phyloP scores from a whole-genome alignment of 2,113 vertebrate genomes.

The Ondatra zibethicus region DNA sequence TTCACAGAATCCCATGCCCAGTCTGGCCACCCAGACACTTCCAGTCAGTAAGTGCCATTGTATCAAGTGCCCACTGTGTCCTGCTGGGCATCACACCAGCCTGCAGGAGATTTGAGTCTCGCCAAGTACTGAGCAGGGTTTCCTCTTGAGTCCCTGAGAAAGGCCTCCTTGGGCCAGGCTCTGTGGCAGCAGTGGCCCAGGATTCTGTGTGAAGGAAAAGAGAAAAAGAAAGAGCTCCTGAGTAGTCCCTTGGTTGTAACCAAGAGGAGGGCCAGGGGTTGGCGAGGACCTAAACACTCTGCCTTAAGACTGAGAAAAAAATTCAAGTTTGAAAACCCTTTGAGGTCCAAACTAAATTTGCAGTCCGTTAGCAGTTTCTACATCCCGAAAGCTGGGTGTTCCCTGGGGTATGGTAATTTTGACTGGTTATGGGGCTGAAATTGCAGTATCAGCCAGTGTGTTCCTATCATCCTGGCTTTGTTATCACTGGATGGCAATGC shows the following conservation, averaged over 20 bases:
- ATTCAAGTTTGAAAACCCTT: neutral
- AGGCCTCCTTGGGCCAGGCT: neutral
- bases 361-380: neutral
- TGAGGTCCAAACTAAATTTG: neutral
- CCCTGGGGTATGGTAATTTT: neutral
- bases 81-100: slow-evolving; percentile 40
- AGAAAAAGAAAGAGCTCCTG: neutral
- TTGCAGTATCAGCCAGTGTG: accelerated
- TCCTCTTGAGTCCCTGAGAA: slow-evolving; percentile 20
- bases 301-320: neutral
- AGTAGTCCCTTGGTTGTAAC: neutral
- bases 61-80: slow-evolving; percentile 27
- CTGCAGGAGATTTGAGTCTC: neutral
- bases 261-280: neutral
- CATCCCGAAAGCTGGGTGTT: neutral
- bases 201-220: neutral
- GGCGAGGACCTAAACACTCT: neutral
- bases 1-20: slow-evolving; percentile 56
- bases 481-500: neutral
- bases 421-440: neutral
- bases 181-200: neutral
- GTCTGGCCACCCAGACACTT: slow-evolving; percentile 63
- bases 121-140: neutral
- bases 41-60: slow-evolving; percentile 18
- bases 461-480: neutral